Evolutionary conservation across 2,797 vertebrate species (phyloP).

Genomic region (Pterois miles): DNA sequence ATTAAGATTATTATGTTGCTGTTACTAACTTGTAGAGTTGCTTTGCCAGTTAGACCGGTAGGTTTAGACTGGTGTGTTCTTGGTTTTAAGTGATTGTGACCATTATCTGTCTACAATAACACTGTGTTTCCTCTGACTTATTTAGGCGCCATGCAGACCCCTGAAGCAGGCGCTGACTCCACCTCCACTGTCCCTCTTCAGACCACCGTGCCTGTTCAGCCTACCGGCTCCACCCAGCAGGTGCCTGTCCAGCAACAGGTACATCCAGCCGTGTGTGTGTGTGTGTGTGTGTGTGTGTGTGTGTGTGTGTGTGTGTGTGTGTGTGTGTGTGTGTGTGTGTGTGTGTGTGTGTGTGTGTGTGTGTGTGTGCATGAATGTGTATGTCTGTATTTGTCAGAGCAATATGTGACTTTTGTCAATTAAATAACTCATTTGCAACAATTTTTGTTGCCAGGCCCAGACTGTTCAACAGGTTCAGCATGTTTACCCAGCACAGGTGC

Average conservation of each 20-base stretch:
- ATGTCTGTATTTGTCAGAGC: not conserved
- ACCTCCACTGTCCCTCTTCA: conserved; percentile 91
- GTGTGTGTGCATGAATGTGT: not conserved
- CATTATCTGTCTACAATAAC: not conserved
- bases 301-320: not conserved
- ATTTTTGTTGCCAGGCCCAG: conserved; percentile 79
- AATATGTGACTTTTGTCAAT: not conserved
- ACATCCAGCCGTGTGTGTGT: not conserved
- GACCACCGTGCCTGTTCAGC: conserved; percentile 88
- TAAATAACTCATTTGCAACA: conserved; percentile 25
- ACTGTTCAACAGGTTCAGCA: conserved; percentile 91
- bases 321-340: not conserved
- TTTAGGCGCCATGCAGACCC: conserved; percentile 93
- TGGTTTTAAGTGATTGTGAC: not conserved
- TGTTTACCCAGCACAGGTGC: conserved; percentile 94
- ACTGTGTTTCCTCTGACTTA: conserved; percentile 14
- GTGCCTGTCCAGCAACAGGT: conserved; percentile 89
- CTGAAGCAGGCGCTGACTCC: conserved; percentile 91
- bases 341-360: not conserved
- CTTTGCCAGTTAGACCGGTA: conserved; percentile 6
- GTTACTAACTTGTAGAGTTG: conserved; percentile 15
- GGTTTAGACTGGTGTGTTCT: not conserved
- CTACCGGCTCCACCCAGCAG: conserved; percentile 87
- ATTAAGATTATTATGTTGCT: not conserved
- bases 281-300: not conserved